These are phyloP conservation scores for Meriones psammophilus DNA, from an alignment of 2,797 vertebrate species.

Conservation along the genomic window DNA sequence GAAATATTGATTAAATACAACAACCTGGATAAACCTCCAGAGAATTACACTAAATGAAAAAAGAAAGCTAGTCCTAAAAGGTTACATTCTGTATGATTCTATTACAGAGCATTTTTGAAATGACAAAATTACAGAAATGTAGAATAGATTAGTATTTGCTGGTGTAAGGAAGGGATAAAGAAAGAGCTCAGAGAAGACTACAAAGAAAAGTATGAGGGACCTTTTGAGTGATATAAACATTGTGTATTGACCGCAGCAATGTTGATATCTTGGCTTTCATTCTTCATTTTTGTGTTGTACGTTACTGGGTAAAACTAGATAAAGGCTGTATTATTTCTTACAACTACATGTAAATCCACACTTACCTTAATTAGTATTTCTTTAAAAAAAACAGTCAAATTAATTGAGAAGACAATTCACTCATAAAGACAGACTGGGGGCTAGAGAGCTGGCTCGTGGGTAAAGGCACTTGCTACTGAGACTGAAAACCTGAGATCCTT, in stretches of 20 bases:
- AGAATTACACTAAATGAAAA: background rate
- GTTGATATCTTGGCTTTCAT: background rate
- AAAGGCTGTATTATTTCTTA: background rate
- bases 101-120: background rate
- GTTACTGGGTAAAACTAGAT: background rate
- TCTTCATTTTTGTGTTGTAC: background rate
- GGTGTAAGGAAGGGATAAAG: background rate
- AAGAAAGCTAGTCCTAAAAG: background rate
- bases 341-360: background rate
- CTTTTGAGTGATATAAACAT: background rate
- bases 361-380: background rate
- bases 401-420: background rate
- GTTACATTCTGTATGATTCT: background rate
- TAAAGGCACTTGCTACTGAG: background rate
- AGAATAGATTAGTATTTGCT: background rate
- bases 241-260: background rate
- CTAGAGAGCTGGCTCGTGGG: background rate
- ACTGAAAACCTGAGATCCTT: background rate
- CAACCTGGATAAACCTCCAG: background rate
- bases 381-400: background rate
- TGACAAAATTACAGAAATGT: constrained; percentile 6
- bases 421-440: background rate
- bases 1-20: background rate
- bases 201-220: background rate
- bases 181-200: no score